Base-by-base conservation (phyloP, 2,888 invertebrate genomes). In the Conops quadrifasciatus region DNA sequence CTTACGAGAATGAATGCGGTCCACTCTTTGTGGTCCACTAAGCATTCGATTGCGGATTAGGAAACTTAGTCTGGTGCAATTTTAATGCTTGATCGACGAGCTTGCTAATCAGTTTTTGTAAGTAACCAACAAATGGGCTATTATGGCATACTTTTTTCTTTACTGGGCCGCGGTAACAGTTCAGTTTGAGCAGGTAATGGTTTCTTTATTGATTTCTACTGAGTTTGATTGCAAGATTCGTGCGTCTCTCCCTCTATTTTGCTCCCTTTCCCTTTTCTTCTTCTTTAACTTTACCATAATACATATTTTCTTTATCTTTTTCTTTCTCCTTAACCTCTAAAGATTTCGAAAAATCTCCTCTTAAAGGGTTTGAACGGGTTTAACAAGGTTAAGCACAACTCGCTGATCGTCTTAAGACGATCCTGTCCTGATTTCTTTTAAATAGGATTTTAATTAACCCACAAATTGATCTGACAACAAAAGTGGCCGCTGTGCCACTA, bases 381-480 rank as follows among this genome's bases (percentile, higher is more conserved):
- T 21, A 56, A 2, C 36, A 9, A 36, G 36, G 4, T 36, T 36
- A 36, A 36, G 36, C 4, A 36, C 9, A 36, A 36, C 36, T 36
- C 36, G 5, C 36, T 36, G 36, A 36, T 36, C 5, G 5, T 71
- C 65, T 70, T 51, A 64, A 62, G 51, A 21, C 47, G 59, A 9
- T 59, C 15, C 24, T 30, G 58, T 67, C 71, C n/a, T 75, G 71
- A 75, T 73, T 72, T 70, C 75, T 30, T 64, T 69, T 72, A 76
- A 78, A 75, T 74, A 75, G 74, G 75, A 77, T 77, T 78, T 77
- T 72, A 78, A 78, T 78, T 78, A 76, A 73, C 76, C 72, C 49
- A 71, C 70, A 75, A 76, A 76, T 72, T 76, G 75, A 74, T 74
- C 70, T 71, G 72, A 69, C 73, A 78, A 76, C 77, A 77, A 75